Percentiles rank a stretch among this genome's conserved stretches.
Conservation (phyloP, 2,888 invertebrate species). For the Zygothrica quintamaculata region DNA sequence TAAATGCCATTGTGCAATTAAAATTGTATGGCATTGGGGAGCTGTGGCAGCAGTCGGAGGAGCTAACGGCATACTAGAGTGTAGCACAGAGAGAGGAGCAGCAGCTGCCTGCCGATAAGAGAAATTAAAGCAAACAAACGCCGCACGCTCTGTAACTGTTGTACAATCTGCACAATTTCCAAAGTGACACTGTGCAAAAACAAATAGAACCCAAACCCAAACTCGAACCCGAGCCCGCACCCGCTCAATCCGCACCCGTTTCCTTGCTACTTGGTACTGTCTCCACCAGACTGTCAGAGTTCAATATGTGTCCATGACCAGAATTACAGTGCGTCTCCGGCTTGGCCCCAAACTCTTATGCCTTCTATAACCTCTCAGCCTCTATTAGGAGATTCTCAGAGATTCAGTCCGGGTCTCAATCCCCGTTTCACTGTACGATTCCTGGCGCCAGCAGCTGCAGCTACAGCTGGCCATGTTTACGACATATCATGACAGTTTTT, state of each 20-base stretch:
- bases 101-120: slow-evolving; percentile 75
- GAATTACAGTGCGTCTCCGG: slow-evolving; percentile 23
- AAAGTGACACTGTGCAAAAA: slow-evolving; percentile 67
- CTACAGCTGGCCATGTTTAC: slow-evolving; percentile 73
- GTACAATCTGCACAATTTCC: slow-evolving; percentile 74
- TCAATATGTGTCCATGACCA: slow-evolving; percentile 62
- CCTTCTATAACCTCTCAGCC: slow-evolving; percentile 21
- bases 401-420: slow-evolving; percentile 2
- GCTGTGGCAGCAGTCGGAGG: slow-evolving; percentile 23
- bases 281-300: slow-evolving; percentile 26
- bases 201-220: slow-evolving; percentile 27
- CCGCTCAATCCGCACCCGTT: no score
- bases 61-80: slow-evolving; percentile 3
- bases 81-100: slow-evolving; percentile 21
- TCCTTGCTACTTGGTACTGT: not conserved
- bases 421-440: slow-evolving; percentile 3
- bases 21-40: slow-evolving; percentile 79
- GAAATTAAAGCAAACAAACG: slow-evolving; percentile 75
- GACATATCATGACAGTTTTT: slow-evolving; percentile 74
- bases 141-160: slow-evolving; percentile 49
- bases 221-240: no score
- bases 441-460: slow-evolving; percentile 40
- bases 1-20: slow-evolving; percentile 78
- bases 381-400: slow-evolving; percentile 16
- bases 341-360: no score